Conservation (phyloP, 2,888 invertebrate genomes). For the Stenotaenia linearis region DNA sequence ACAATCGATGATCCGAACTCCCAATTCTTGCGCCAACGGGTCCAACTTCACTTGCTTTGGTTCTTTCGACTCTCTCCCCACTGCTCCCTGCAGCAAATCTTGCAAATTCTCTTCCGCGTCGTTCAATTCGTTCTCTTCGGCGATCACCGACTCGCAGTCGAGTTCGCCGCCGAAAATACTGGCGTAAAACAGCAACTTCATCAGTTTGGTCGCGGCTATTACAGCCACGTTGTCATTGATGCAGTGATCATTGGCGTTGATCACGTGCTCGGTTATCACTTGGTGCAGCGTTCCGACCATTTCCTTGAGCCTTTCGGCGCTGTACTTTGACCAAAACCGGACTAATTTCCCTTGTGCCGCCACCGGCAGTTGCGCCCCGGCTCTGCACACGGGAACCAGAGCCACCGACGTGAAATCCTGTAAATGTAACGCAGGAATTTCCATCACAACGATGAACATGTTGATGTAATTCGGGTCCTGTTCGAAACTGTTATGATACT, state of each 20-base stretch:
- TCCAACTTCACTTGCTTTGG: constrained; percentile 48
- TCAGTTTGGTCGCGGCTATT: constrained; percentile 76
- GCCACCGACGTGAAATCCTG: constrained; percentile 76
- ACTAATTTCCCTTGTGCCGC: constrained; percentile 73
- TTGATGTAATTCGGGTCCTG: constrained; percentile 53
- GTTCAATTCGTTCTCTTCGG: constrained; percentile 42
- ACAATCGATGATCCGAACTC: constrained; percentile 70
- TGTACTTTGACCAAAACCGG: constrained; percentile 68
- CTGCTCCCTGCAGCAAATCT: constrained; percentile 43
- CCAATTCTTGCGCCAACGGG: constrained; percentile 65
- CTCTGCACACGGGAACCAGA: constrained; percentile 64
- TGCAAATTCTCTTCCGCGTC: constrained; percentile 45
- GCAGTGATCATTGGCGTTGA: constrained; percentile 64
- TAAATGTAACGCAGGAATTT: constrained; percentile 59
- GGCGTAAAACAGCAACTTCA: constrained; percentile 85
- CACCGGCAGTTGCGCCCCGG: constrained; percentile 65
- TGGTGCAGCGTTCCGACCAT: constrained; percentile 73
- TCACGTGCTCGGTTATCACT: constrained; percentile 75
- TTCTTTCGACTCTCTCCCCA: constrained; percentile 46
- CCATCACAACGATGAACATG: constrained; percentile 68
- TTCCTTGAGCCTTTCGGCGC: constrained; percentile 50
- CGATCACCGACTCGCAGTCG: constrained; percentile 43
- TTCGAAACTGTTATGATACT: constrained; percentile 51
- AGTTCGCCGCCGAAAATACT: constrained; percentile 70
- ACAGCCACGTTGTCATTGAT: constrained; percentile 81